Evolutionary conservation across 2,797 vertebrate species (phyloP).

Genomic region (Hemitrygon akajei): DNA sequence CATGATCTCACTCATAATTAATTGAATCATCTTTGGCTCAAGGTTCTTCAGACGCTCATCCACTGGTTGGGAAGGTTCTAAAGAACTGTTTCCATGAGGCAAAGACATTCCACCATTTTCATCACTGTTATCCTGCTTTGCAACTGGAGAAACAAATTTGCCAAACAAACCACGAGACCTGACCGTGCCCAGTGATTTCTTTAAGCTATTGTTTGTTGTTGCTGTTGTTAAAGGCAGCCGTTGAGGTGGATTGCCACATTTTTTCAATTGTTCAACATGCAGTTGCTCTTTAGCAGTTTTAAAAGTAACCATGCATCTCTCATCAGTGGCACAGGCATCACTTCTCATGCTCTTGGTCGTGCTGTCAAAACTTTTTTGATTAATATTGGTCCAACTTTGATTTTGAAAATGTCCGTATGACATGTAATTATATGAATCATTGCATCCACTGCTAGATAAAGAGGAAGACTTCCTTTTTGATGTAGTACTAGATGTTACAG

Average conservation of each 20-base stretch:
- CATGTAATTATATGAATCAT: slow-evolving; percentile 41
- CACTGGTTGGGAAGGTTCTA: slow-evolving; percentile 46
- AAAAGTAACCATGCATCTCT: slow-evolving; percentile 56
- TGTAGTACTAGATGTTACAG: slow-evolving; percentile 52
- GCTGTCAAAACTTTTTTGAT: slow-evolving; percentile 42
- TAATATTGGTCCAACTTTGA: slow-evolving; percentile 41
- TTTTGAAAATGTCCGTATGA: slow-evolving; percentile 43
- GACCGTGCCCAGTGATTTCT: slow-evolving; percentile 84
- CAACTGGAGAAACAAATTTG: slow-evolving; percentile 85
- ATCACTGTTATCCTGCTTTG: slow-evolving; percentile 65
- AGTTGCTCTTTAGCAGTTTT: slow-evolving; percentile 83
- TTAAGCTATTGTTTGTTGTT: slow-evolving; percentile 55
- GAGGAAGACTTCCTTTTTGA: slow-evolving; percentile 69
- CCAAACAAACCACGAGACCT: slow-evolving; percentile 73
- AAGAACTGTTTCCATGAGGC: not conserved
- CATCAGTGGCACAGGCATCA: slow-evolving; percentile 44
- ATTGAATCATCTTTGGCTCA: slow-evolving; percentile 89
- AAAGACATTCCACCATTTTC: slow-evolving; percentile 47
- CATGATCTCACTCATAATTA: slow-evolving; percentile 95
- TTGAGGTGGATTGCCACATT: slow-evolving; percentile 61
- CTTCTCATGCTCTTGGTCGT: slow-evolving; percentile 42
- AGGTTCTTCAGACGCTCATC: slow-evolving; percentile 84
- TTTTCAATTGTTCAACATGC: slow-evolving; percentile 78
- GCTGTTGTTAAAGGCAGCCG: slow-evolving; percentile 45
- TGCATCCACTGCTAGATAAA: slow-evolving; percentile 50